Conservation (phyloP, 37 sponge, comb jelly and placozoan species). For the Axinella damicornis region DNA sequence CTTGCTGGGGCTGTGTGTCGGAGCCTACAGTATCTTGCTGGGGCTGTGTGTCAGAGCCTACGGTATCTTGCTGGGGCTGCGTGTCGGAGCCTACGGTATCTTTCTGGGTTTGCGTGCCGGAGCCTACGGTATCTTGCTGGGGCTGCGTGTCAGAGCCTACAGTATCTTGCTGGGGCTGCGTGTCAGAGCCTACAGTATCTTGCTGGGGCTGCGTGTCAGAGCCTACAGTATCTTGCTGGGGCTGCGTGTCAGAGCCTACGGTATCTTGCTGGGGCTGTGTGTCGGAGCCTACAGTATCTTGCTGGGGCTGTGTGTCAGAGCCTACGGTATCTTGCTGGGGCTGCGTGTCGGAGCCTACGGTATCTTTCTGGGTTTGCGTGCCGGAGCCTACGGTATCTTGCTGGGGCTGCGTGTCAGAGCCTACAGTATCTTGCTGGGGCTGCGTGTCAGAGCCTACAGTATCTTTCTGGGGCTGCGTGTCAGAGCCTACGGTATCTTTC, state of each 20-base stretch:
- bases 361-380: background rate
- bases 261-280: background rate
- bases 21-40: background rate
- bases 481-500: background rate
- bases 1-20: background rate
- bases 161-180: background rate
- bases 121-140: background rate
- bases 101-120: background rate
- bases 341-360: background rate
- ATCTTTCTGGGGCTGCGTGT: background rate
- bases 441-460: too few species aligned
- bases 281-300: background rate
- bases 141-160: background rate
- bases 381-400: background rate
- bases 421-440: background rate
- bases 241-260: background rate
- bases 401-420: background rate
- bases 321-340: background rate
- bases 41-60: background rate
- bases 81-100: background rate
- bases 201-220: background rate
- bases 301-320: background rate
- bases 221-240: background rate
- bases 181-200: background rate
- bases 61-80: background rate